These are phyloP conservation scores for Struthio camelus DNA, from an alignment of 2,113 vertebrate species.

Conservation along the genomic window DNA sequence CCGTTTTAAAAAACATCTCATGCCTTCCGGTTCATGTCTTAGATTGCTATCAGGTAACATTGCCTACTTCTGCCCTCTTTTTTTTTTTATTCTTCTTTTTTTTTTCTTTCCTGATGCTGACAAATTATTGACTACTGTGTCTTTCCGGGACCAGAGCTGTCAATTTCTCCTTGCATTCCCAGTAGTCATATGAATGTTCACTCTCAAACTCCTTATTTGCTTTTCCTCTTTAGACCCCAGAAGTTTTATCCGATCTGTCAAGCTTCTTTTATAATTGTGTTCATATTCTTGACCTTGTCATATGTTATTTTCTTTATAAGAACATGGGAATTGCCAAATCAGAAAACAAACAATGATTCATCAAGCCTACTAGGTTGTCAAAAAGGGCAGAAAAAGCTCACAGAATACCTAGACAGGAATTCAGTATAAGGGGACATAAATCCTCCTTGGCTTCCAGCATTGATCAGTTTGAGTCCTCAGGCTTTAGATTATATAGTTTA, in stretches of 20 bases:
- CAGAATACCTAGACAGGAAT: slow-evolving; percentile 13
- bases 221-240: background rate
- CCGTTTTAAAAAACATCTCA: background rate
- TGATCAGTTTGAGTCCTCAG: slow-evolving; percentile 43
- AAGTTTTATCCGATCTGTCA: slow-evolving; percentile 55
- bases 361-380: slow-evolving; percentile 45
- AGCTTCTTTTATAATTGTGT: slow-evolving; percentile 54
- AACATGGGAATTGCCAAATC: slow-evolving; percentile 52
- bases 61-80: background rate
- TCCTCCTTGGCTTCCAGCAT: slow-evolving; percentile 24
- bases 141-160: background rate
- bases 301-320: slow-evolving; percentile 39
- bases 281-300: slow-evolving; percentile 61
- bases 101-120: background rate
- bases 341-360: slow-evolving; percentile 56
- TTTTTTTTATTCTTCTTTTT: background rate
- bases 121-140: background rate
- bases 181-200: background rate
- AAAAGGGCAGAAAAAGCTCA: slow-evolving; percentile 39
- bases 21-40: background rate
- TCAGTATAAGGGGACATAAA: slow-evolving; percentile 2
- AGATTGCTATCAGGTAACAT: background rate
- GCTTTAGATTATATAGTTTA: background rate
- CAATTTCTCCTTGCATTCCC: background rate
- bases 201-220: slow-evolving; percentile 27